phyloP scores from a whole-genome alignment of 2,797 vertebrate genomes.

The Lophius americanus region DNA sequence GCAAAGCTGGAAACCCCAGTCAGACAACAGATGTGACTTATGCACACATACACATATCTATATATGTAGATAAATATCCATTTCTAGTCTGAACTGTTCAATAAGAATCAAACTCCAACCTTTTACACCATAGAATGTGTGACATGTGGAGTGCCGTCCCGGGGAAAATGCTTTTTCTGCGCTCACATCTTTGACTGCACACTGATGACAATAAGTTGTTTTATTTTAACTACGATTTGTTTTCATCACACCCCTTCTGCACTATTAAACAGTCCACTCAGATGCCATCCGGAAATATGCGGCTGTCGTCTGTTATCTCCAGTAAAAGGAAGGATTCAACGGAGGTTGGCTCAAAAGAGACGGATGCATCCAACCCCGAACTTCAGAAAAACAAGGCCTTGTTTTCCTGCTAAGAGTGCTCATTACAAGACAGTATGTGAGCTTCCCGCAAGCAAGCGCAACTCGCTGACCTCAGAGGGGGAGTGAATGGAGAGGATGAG shows the following conservation, averaged over 20 bases:
- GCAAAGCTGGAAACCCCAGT: slow-evolving; percentile 47
- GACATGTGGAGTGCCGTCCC: neutral
- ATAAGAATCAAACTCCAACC: slow-evolving; percentile 35
- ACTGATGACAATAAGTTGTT: too few species aligned
- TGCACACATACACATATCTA: too few species aligned
- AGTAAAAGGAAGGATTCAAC: slow-evolving; percentile 24
- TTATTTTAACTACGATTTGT: too few species aligned
- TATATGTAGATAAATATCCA: too few species aligned
- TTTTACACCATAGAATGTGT: slow-evolving; percentile 31
- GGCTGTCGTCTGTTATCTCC: slow-evolving; percentile 21
- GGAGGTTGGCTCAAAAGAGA: slow-evolving; percentile 21
- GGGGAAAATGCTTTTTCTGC: too few species aligned
- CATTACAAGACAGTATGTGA: slow-evolving; percentile 64
- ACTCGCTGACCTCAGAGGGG: slow-evolving; percentile 72
- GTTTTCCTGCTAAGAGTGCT: slow-evolving; percentile 69
- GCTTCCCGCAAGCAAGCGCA: slow-evolving; percentile 71
- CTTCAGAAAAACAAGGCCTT: slow-evolving; percentile 67
- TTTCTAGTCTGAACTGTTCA: slow-evolving; percentile 15
- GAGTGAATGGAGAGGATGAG: slow-evolving; percentile 66
- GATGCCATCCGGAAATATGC: neutral
- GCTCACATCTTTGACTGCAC: too few species aligned
- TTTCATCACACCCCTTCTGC: too few species aligned
- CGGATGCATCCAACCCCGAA: slow-evolving; percentile 54
- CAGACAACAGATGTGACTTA: slow-evolving; percentile 44
- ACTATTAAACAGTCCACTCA: neutral